Evolutionary conservation across 2,797 vertebrate species (phyloP).

Genomic region (Microctenopoma stevenorrisi): DNA sequence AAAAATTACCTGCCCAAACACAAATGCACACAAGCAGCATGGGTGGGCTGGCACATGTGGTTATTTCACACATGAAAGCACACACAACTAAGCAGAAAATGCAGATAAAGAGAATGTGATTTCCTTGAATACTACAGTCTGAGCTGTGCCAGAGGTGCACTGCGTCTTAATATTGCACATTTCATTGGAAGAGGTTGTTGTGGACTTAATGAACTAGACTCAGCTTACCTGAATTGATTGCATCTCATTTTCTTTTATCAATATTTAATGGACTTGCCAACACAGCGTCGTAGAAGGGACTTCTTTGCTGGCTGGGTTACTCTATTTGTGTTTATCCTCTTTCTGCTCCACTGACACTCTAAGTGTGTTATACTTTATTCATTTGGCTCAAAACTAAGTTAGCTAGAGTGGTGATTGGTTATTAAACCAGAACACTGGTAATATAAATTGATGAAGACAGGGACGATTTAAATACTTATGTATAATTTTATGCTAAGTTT

Average conservation of each 20-base stretch:
- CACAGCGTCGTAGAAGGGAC: conserved; percentile 14
- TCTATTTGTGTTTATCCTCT: conserved; percentile 30
- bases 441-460: not conserved
- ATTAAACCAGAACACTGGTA: not conserved
- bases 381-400: conserved; percentile 12
- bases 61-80: conserved; percentile 3
- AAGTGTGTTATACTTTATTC: conserved; percentile 28
- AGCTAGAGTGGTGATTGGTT: not conserved
- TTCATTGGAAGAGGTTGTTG: conserved; percentile 4
- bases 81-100: not conserved
- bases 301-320: conserved; percentile 8
- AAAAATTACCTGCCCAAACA: conserved; percentile 9
- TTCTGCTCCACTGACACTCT: not conserved
- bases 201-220: conserved; percentile 4
- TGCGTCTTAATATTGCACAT: not conserved
- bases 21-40: conserved; percentile 1
- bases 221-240: conserved; percentile 23
- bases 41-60: not conserved
- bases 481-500: not conserved
- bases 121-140: not conserved
- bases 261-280: conserved; percentile 50
- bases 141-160: not conserved
- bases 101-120: not conserved
- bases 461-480: not conserved
- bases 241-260: conserved; percentile 44